Conservation (phyloP, 2,113 vertebrate genomes). For the Centropus bengalensis region DNA sequence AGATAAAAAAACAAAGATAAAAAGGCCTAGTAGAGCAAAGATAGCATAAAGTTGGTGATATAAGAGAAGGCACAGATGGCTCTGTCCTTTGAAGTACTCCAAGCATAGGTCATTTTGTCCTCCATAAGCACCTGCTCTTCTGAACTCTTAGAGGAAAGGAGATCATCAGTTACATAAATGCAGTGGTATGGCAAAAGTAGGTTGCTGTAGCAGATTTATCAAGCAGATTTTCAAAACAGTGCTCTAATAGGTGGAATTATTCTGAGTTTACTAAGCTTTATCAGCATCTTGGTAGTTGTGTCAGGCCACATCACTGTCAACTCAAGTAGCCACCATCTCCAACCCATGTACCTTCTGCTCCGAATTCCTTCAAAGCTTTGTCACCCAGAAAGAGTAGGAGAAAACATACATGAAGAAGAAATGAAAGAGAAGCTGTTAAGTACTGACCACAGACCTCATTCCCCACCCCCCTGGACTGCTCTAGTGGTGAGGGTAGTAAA, state of each 20-base stretch:
- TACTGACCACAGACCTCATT: not conserved
- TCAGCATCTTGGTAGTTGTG: not conserved
- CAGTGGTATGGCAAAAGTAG: not conserved
- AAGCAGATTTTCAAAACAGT: not conserved
- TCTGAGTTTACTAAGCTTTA: not conserved
- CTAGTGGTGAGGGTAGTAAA: not conserved
- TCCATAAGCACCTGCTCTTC: not conserved
- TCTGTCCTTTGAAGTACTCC: not conserved
- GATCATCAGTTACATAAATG: not conserved
- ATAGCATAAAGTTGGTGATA: not conserved
- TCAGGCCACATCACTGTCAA: not conserved
- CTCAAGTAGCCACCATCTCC: not conserved
- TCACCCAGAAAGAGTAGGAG: not conserved
- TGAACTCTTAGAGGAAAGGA: not conserved
- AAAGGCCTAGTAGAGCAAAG: not conserved
- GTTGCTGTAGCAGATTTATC: not conserved
- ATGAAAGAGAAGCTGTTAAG: fast-evolving
- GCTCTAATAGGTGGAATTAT: not conserved
- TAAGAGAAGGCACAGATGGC: not conserved
- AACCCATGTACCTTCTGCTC: not conserved
- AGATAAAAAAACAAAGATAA: not conserved
- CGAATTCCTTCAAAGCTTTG: not conserved
- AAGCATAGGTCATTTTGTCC: not conserved
- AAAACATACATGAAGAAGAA: not conserved
- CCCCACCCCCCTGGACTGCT: not conserved